Evolutionary conservation across 1,140 invertebrate genomes (phyloP), one percentile per base, ranked within the genome.

Genomic region (Coelopa frigida): DNA sequence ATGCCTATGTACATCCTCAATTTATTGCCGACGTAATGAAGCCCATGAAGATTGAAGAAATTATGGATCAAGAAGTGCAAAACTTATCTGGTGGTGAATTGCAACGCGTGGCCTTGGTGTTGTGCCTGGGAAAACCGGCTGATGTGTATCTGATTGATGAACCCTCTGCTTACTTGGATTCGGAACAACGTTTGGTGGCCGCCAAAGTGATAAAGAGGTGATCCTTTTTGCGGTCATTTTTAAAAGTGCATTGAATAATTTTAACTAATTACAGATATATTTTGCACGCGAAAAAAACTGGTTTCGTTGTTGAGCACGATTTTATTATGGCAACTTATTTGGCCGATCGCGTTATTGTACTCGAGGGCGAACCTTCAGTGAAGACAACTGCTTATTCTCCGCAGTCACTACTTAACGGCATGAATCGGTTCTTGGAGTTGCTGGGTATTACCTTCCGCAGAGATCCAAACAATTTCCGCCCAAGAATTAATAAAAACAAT

Each of bases 271-370:
- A 44, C 61, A 96, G 94, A 55, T 99, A 97, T 68, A 97, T 99
- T 71, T 75, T 99, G 29, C 96, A 99, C 65, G 92, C 96, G 0
- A 99, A 99, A 75, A 96, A 98, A 70, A 99, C 96, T 21, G 97
- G 94, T 22, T 99, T 99, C 72, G 86, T 99, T 22, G 97, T 99
- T 1, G 97, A 99, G 79, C 97, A 99, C 82, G 97, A 99, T 80
- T 99, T 99, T 64, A 99, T 99, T 44, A 99, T 99, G 97, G 94
- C 95, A 3, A 99, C 97, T 1, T 99, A 99, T 73, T 76, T 99
- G 31, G 94, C 97, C 12, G 97, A 99, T 73, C 78, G 96, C 41
- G 97, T 99, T 1, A 97, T 99, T 57, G 95, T 99, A 17, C 98
- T 99, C 72, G 95, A 98, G 68, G 97, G 97, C 29, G 71, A 69